These are phyloP conservation scores for Hydropotes inermis DNA, from an alignment of 2,113 vertebrate genomes.

Conservation along the genomic window DNA sequence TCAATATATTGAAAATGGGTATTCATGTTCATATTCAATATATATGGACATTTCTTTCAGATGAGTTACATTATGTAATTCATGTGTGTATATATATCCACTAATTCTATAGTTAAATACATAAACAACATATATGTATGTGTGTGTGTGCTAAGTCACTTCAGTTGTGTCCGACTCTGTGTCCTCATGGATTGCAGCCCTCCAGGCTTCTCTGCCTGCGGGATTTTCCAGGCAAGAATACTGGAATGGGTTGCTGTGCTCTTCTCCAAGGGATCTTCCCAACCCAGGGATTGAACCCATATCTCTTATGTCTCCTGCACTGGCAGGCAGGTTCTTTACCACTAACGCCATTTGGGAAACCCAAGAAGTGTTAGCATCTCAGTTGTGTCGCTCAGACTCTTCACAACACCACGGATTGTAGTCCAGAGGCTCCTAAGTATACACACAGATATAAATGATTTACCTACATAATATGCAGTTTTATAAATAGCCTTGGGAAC, in stretches of 20 bases:
- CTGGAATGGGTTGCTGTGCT: neutral
- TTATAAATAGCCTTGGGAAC: neutral
- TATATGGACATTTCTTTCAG: neutral
- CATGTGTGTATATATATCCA: neutral
- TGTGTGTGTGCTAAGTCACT: neutral
- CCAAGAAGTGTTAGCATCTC: neutral
- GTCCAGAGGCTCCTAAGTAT: neutral
- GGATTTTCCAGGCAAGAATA: neutral
- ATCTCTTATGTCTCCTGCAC: neutral
- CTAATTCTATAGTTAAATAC: neutral
- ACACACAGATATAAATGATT: neutral
- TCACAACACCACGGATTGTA: fast-evolving
- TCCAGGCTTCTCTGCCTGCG: neutral
- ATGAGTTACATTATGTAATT: neutral
- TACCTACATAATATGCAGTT: neutral
- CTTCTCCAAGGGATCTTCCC: neutral
- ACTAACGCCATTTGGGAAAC: neutral
- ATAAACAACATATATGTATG: neutral
- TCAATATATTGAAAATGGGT: neutral
- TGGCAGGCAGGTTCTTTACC: neutral
- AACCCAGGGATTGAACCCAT: neutral
- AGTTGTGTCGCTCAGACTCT: neutral
- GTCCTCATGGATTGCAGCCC: neutral
- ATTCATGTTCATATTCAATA: neutral
- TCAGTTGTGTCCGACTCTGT: neutral